Conservation (phyloP, 2,888 invertebrate species). For the Platerodrilus igneus region DNA sequence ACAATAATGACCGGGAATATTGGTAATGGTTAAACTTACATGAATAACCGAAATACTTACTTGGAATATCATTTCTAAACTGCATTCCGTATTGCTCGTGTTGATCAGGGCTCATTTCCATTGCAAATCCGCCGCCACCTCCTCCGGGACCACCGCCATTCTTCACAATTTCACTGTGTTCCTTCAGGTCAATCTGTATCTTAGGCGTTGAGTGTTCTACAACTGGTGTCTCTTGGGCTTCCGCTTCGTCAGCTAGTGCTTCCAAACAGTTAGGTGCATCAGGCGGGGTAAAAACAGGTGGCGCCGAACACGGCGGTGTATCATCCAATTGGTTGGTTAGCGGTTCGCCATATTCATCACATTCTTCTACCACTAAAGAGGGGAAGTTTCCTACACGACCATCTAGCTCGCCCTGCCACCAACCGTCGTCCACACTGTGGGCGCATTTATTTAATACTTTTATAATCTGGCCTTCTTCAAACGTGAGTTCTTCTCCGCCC, state of each 20-base stretch:
- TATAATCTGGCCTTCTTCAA: constrained; percentile 81
- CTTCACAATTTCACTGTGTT: constrained; percentile 13
- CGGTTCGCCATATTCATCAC: constrained; percentile 76
- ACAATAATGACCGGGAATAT: no score
- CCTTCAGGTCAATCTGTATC: constrained; percentile 15
- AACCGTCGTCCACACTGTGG: constrained; percentile 83
- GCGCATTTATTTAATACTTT: constrained; percentile 55
- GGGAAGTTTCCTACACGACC: constrained; percentile 86
- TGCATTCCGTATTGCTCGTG: constrained; percentile 71
- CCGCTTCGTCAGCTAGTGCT: constrained; percentile 44
- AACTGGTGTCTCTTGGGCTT: constrained; percentile 53
- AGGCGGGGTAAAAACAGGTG: constrained; percentile 74
- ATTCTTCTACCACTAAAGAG: constrained; percentile 90
- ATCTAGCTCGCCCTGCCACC: constrained; percentile 92
- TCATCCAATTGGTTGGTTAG: constrained; percentile 62
- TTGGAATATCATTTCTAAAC: constrained; percentile 48
- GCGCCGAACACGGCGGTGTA: constrained; percentile 67
- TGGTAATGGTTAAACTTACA: no score
- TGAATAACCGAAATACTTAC: constrained; percentile 30
- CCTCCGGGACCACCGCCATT: not conserved
- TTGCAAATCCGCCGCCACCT: constrained; percentile 53
- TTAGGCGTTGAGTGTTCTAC: constrained; percentile 39
- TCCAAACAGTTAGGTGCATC: constrained; percentile 53
- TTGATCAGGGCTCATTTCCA: constrained; percentile 67
- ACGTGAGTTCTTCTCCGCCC: constrained; percentile 82